phyloP scores from a whole-genome alignment of 2,888 invertebrate genomes.

The Plagodis pulveraria region DNA sequence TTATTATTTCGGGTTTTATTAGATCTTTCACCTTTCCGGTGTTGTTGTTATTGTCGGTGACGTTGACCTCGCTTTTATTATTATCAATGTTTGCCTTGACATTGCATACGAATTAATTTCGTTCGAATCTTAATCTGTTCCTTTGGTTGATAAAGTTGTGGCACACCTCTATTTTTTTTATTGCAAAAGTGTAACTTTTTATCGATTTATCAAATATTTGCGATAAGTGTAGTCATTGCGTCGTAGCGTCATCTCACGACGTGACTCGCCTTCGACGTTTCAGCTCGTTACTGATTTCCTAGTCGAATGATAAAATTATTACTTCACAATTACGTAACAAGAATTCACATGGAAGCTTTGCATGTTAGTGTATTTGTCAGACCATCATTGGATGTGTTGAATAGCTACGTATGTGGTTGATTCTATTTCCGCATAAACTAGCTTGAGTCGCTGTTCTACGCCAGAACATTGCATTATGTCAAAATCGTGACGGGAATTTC shows the following conservation, averaged over 20 bases:
- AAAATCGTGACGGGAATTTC: too few relatives aligned
- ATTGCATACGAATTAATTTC: slow-evolving; percentile 19
- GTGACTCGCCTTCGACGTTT: slow-evolving; percentile 43
- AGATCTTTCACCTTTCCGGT: slow-evolving; percentile 27
- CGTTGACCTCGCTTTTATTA: slow-evolving; percentile 20
- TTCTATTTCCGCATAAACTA: slow-evolving; percentile 8
- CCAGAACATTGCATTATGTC: too few relatives aligned
- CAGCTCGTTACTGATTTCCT: slow-evolving; percentile 46
- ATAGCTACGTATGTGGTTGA: slow-evolving; percentile 5
- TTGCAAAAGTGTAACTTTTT: slow-evolving; percentile 14
- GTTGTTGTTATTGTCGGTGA: slow-evolving; percentile 22
- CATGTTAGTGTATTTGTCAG: slow-evolving; percentile 11
- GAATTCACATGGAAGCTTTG: slow-evolving; percentile 34
- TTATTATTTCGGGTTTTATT: slow-evolving; percentile 21
- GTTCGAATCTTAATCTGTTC: slow-evolving; percentile 9
- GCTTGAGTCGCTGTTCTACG: too few relatives aligned
- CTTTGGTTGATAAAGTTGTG: slow-evolving; percentile 5
- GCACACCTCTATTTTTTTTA: slow-evolving; percentile 16
- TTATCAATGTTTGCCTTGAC: slow-evolving; percentile 25
- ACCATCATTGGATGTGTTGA: slow-evolving; percentile 18
- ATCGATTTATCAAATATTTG: slow-evolving; percentile 27
- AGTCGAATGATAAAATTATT: slow-evolving; percentile 46
- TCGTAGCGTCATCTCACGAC: slow-evolving; percentile 42
- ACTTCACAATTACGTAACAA: slow-evolving; percentile 45
- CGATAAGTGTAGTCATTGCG: slow-evolving; percentile 27